Evolutionary conservation across 2,888 invertebrate species (phyloP), one percentile per base, ranked within the genome.

Genomic region (Coronaproctus castanopsis): DNA sequence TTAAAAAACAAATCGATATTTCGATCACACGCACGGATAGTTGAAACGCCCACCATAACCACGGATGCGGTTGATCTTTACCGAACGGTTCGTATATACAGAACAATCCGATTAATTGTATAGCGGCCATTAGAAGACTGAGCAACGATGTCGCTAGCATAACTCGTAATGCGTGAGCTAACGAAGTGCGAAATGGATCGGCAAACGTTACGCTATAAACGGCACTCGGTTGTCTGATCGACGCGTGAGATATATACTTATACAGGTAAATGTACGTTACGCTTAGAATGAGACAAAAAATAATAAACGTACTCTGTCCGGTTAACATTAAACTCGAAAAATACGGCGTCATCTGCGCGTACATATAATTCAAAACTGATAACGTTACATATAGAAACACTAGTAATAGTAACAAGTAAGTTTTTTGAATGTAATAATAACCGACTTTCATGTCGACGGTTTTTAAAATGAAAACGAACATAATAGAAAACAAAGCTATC

Each of bases 21-120:
- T 93, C 93, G 57, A 90, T 79, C 3, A 90, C 76, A 23, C 92
- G 79, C 57, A 90, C 78, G 0, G 85, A 84, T 68, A 89, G 83
- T 69, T 92, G 89, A 74, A 87, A 91, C 21, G 87, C 85, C 89
- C 90, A 92, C 76, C 91, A 85, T 2, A 90, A 77, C 93, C 93
- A 93, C 63, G 77, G 74, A 62, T 75, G 72, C 0, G 76, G 75
- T 22, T 69, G 69, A 8, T 70, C 70, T n/a, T 69, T 69, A 2
- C 69, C 69, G 1, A 64, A 63, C 66, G 74, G 66, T 66, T 72
- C 73, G 63, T 69, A 72, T 23, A 67, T 67, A 52, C 67, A 67
- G 48, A 68, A 64, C 65, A 68, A 67, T 14, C 68, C 68, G 70
- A 89, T 91, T 22, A 91, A 79, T 69, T 91, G 90, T 23, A 91